Base-by-base conservation (phyloP, 1,140 invertebrate species). In the Bombus difficillimus region DNA sequence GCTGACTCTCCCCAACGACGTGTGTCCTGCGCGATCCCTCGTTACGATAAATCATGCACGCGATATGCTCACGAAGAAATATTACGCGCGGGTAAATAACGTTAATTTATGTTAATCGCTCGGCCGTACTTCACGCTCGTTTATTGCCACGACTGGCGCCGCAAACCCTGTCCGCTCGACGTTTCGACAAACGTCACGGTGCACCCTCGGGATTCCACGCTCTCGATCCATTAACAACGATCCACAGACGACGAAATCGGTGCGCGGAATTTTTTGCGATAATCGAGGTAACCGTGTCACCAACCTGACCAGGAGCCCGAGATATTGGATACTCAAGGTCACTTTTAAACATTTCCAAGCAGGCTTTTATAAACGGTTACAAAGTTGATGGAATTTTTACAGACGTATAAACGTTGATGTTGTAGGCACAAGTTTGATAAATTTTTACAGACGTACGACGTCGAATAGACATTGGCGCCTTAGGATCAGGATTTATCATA, bases 81-180 rank as follows among this genome's bases (percentile, higher is more conserved):
- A 85, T 88, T 77, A 86, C 59, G 43, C 53, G 18, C 59, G 34
- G 62, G 73, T 86, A 89, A 89, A 88, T 74, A 88, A 69, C 72
- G 37, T 62, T 80, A 88, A 83, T 86, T 89, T 84, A 89, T 85
- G 78, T 87, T 78, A 79, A 81, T 81, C 77, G 83, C 76, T 34
- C 9, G 22, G 64, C 47, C 66, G 76, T 84, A 80, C 66, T 79
- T 79, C 72, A 84, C 68, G 76, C 83, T 80, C 83, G 76, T 84
- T 84, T 84, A 84, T 80, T 84, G 76, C 83, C 66, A 43, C 22
- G 41, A 39, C 73, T 69, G 43, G 41, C 73, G 73, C 73, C 32
- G 69, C 41, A 72, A 71, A 74, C 82, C 64, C 80, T 83, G 62
- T 79, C 39, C 39, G 47, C 75, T 53, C 47, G 68, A 37, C 74